phyloP scores from a whole-genome alignment of 2,888 invertebrate species.

The Nephrotoma guestfalica region DNA sequence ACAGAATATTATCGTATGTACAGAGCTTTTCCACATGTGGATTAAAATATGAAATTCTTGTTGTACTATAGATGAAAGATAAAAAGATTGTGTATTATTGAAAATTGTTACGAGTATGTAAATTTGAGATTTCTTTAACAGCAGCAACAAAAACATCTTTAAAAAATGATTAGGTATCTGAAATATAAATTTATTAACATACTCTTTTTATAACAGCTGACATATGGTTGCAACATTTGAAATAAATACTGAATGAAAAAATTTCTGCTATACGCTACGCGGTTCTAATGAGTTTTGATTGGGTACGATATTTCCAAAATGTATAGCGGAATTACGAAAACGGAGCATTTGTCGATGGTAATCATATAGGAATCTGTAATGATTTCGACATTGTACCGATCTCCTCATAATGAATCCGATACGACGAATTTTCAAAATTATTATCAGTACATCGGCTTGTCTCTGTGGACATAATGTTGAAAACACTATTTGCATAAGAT shows the following conservation, averaged over 20 bases:
- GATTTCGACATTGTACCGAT: too few species aligned
- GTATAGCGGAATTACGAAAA: too few species aligned
- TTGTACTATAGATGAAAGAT: background rate
- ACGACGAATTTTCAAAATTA: too few species aligned
- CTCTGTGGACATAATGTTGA: too few species aligned
- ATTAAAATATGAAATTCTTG: background rate
- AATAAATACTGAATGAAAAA: background rate
- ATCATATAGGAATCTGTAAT: too few species aligned
- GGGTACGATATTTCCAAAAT: background rate
- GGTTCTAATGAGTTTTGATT: background rate
- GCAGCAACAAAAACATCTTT: background rate
- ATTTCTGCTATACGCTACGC: background rate
- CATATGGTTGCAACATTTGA: background rate
- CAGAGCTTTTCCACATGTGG: background rate
- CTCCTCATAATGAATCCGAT: too few species aligned
- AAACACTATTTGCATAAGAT: too few species aligned
- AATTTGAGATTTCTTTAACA: background rate
- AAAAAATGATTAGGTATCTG: background rate
- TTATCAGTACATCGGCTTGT: too few species aligned
- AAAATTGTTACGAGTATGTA: background rate
- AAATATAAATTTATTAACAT: background rate
- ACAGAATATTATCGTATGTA: background rate
- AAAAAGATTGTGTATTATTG: background rate
- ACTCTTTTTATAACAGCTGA: background rate
- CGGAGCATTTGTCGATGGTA: too few species aligned